Evolutionary conservation across 2,797 vertebrate species (phyloP), one percentile per base, ranked within the genome.

Genomic region (Gadopsis bispinosus): DNA sequence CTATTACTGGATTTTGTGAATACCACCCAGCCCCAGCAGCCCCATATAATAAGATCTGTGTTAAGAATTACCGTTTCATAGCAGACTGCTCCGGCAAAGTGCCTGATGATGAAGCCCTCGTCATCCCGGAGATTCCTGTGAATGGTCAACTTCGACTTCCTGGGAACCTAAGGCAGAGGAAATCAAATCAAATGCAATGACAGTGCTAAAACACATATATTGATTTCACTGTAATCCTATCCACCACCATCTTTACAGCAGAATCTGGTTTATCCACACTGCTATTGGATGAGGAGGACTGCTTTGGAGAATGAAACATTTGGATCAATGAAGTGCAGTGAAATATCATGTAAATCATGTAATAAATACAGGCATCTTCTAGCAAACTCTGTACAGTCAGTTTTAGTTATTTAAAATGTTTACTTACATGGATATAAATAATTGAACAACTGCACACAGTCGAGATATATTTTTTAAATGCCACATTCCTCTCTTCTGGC

Each of bases 71-170:
- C 98, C 73, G 98, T 99, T 91, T 99, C 97, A n/a, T 99, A 99
- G 94, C 98, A 99, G 14, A 99, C 98, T 0, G 98, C 98, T 91
- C 98, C 98, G 16, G 98, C 98, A 85, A 99, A 99, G 92, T 99
- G 98, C 45, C 98, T 95, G 88, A 99, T 89, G 61, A 99, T 97
- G 67, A 99, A 99, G 79, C 98, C 98, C 87, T 99, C 98, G 0
- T 99, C 98, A 29, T 99, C 98, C 83, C 98, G 94, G 80, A 99
- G 89, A 74, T 99, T 99, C 83, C 98, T 96, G 87, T 99, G 98
- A 87, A 99, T 87, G 2, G 98, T 90, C 92, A 99, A 71, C 85
- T 99, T 99, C 9, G 98, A 99, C 84, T 99, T 99, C 85, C 98
- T 96, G 22, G 98, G 98, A 87, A 99, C 97, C 98, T 99, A 89